These are phyloP conservation scores for Polietes domitor DNA, from an alignment of 2,888 invertebrate genomes.

Conservation along the genomic window DNA sequence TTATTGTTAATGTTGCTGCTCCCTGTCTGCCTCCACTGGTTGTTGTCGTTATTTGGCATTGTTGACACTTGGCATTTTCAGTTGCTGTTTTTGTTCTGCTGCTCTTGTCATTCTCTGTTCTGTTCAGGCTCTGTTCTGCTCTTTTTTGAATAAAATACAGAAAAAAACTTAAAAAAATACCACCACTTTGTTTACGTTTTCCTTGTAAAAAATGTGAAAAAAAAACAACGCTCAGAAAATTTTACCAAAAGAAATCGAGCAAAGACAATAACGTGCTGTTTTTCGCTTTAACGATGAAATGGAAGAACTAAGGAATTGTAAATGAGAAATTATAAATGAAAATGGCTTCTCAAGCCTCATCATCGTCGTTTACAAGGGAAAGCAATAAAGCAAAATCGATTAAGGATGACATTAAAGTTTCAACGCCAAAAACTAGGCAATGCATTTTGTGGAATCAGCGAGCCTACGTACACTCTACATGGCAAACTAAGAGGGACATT, in stretches of 20 bases:
- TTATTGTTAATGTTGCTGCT: not conserved
- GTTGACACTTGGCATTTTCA: slow-evolving; percentile 65
- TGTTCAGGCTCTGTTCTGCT: slow-evolving; percentile 12
- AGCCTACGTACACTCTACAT: too few species aligned
- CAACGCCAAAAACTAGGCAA: too few species aligned
- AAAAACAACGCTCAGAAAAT: too few species aligned
- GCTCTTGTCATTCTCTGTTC: slow-evolving; percentile 60
- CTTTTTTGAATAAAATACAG: slow-evolving; percentile 20
- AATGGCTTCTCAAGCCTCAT: too few species aligned
- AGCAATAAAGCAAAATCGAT: too few species aligned
- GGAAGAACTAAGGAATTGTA: not conserved
- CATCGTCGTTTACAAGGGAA: too few species aligned
- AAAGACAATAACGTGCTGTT: not conserved
- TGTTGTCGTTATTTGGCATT: slow-evolving; percentile 51
- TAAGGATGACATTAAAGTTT: too few species aligned
- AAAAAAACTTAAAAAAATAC: not conserved
- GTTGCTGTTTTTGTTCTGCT: slow-evolving; percentile 2
- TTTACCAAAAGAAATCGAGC: not conserved
- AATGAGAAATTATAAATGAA: not conserved
- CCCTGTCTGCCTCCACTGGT: not conserved
- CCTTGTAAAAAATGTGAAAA: not conserved
- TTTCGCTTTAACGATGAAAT: not conserved
- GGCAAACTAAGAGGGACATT: too few species aligned
- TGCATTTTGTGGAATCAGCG: too few species aligned
- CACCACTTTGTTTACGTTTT: not conserved